Evolutionary conservation across 2,888 invertebrate genomes (phyloP), one percentile per base, ranked within the genome.

Genomic region (Galeopsomyia nigrocyanea): DNA sequence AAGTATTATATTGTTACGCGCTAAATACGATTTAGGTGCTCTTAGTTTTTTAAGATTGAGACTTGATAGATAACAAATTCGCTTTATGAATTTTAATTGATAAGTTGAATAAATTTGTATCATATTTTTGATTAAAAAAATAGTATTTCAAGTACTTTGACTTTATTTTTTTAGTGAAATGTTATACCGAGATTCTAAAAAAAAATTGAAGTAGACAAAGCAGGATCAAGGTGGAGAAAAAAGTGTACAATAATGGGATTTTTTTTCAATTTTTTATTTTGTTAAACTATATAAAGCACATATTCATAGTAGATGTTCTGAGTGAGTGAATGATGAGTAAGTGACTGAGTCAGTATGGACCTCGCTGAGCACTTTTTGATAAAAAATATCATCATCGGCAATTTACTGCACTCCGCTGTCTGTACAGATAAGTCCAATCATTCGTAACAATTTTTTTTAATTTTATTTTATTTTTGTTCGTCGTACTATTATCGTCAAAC

Each of bases 251-350:
- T n/a, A 5, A 53, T 16, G 50, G 19, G 16, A 50, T 66, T 67
- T 69, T 60, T 65, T 73, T 73, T 69, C 62, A 73, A 73, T 65
- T 60, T 69, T 73, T 73, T 69, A 73, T 73, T 73, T 73, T 73
- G 69, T 73, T 73, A 70, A 81, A 82, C 81, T 82, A 81, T 82
- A 82, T 80, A 82, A 82, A 82, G 82, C 82, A 81, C 80, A 82
- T 80, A 80, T 81, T 80, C 78, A 79, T 80, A 81, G 80, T 80
- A 80, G 79, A 81, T 80, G 80, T 80, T 75, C 65, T 70, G 72
- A 75, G 74, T 78, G 78, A 79, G 79, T 79, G 78, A 78, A 75
- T 64, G 80, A 80, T 82, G 79, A 79, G 77, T 78, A 78, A 77
- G 79, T 80, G 79, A 77, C 77, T 80, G 75, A 78, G 76, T 78